Percentiles rank a stretch among this genome's conserved stretches.
Conservation (phyloP, 2,797 vertebrate genomes). For the Melanotaenia pygmaea region DNA sequence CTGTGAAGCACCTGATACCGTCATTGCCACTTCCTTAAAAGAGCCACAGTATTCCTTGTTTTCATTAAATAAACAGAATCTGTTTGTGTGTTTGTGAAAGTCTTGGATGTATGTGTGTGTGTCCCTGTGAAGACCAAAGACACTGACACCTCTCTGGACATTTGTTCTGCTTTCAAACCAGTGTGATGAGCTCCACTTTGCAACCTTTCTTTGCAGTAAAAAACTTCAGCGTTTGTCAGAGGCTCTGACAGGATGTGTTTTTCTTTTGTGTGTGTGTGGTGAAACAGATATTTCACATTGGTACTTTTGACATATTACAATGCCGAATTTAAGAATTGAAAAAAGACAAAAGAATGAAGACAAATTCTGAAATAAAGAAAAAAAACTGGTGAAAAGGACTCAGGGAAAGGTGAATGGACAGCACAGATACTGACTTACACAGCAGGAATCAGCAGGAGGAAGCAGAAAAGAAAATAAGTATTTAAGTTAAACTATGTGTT, state of each 20-base stretch:
- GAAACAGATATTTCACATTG: conserved; percentile 2
- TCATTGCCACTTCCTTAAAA: no score
- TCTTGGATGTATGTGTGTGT: not conserved
- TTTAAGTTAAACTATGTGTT: conserved; percentile 8
- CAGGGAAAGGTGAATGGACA: not conserved
- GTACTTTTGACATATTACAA: not conserved
- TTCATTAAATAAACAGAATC: no score
- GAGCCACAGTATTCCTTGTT: no score
- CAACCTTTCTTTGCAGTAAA: conserved; percentile 39
- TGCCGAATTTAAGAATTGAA: conserved; percentile 1
- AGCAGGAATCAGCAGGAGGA: not conserved
- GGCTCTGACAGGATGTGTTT: conserved; percentile 25
- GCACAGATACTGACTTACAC: not conserved
- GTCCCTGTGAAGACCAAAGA: conserved; percentile 2
- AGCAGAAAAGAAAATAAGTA: not conserved
- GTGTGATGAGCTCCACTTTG: conserved; percentile 43
- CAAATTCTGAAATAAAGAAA: not conserved
- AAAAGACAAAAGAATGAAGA: not conserved
- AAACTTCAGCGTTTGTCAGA: conserved; percentile 38
- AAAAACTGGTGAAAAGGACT: not conserved
- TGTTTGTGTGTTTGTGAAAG: conserved; percentile 10
- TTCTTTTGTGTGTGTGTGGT: not conserved
- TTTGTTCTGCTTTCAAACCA: conserved; percentile 45
- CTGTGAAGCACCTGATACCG: no score
- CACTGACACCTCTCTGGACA: conserved; percentile 39